phyloP scores from a whole-genome alignment of 2,888 invertebrate genomes.

The Melanostoma mellinum region DNA sequence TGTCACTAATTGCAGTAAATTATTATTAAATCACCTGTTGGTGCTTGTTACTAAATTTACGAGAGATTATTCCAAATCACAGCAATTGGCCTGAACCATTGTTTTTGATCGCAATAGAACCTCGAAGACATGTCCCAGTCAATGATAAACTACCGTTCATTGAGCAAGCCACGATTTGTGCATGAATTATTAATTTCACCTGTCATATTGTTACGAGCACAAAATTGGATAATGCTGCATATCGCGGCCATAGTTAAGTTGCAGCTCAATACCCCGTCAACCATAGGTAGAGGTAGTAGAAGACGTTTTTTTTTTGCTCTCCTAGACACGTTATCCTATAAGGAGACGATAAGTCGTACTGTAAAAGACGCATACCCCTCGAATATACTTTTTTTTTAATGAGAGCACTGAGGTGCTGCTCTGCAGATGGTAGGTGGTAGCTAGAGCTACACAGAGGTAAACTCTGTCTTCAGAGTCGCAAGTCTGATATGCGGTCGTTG shows the following conservation, averaged over 20 bases:
- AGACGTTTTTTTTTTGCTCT: slow-evolving; percentile 16
- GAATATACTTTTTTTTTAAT: slow-evolving; percentile 28
- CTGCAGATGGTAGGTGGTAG: slow-evolving; percentile 50
- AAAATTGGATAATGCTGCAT: slow-evolving; percentile 38
- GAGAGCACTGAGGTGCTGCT: slow-evolving; percentile 32
- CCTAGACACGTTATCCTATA: slow-evolving; percentile 16
- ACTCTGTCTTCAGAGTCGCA: no score
- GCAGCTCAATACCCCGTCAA: no score
- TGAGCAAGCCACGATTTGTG: slow-evolving; percentile 3
- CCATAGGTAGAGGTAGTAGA: not conserved
- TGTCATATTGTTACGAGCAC: slow-evolving; percentile 53
- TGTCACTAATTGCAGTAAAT: slow-evolving; percentile 63
- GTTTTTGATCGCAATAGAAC: slow-evolving; percentile 35
- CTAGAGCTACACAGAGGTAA: not conserved
- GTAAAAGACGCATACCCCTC: slow-evolving; percentile 47
- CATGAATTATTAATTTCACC: slow-evolving; percentile 61
- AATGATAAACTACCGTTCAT: slow-evolving; percentile 25
- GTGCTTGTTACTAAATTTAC: slow-evolving; percentile 42
- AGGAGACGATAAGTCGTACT: slow-evolving; percentile 44
- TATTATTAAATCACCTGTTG: slow-evolving; percentile 56
- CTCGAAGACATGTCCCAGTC: slow-evolving; percentile 15
- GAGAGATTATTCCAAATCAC: slow-evolving; percentile 28
- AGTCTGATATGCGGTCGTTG: slow-evolving; percentile 35
- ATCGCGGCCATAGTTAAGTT: not conserved
- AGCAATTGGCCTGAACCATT: slow-evolving; percentile 16